Evolutionary conservation across 2,888 invertebrate genomes (phyloP), one percentile per base, ranked within the genome.

Genomic region (Branchellion lobata): DNA sequence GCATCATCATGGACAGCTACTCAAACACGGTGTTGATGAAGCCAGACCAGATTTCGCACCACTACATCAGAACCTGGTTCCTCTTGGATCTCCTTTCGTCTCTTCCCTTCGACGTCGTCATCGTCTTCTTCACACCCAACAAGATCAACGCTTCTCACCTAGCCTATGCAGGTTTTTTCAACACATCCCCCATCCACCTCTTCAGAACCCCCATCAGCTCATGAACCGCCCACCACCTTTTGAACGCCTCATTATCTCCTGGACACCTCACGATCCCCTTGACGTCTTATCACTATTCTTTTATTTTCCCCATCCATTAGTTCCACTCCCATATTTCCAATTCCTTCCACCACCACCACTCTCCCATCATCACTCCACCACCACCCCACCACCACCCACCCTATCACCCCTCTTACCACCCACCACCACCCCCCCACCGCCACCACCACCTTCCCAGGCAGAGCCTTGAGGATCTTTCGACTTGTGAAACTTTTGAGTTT

Each of bases 11-110:
- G 65, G 77, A 77, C 27, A 77, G 77, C 65, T 77, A 77, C 65
- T 61, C 77, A 18, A 65, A 77, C 65, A 61, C 77, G 1, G 77
- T 77, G 21, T 31, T 77, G n/a, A 34, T 77, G 21, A 29, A 31
- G 21, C 77, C 77, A 14, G 65, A 65, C n/a, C 31, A 77, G 77
- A 77, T 77, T 29, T 31, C 61, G 33, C 77, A 33, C 1, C 77
- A 77, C 27, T 77, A 77, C 77, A 21, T 77, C 24, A 27, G 77
- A n/a, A 77, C 77, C 31, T 77, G 77, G 77, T 77, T 77, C 65
- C 1, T 77, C 8, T 31, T 77, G n/a, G 77, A 77, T 33, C 53
- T 77, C 33, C n/a, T 77, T 11, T 77, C 77, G 11, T 77, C 77
- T 21, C 77, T 77, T n/a, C 77, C 77, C 1, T 77, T 77, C 33